Evolutionary conservation across 2,113 vertebrate species (phyloP).

Genomic region (Coracopsis vasa): DNA sequence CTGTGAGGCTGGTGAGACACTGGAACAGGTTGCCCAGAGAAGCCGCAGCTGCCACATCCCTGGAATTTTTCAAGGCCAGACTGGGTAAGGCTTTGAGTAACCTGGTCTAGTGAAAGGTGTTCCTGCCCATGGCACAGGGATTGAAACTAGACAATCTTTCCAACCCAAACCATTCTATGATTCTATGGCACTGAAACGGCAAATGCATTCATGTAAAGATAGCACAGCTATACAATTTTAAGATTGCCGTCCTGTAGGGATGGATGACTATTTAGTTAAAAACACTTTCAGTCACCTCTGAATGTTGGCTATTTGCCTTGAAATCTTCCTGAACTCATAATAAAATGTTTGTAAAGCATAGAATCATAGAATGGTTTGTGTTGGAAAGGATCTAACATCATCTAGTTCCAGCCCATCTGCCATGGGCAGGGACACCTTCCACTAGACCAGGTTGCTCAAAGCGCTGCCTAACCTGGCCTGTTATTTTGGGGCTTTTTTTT

Average conservation of each 20-base stretch:
- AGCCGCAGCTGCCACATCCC: neutral
- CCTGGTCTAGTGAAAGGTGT: neutral
- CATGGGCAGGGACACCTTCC: neutral
- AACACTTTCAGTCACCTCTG: neutral
- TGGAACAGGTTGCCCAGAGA: neutral
- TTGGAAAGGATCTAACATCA: neutral
- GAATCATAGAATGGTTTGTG: neutral
- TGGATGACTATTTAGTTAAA: neutral
- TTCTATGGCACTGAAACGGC: neutral
- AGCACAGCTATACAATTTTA: neutral
- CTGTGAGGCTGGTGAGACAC: neutral
- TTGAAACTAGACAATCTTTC: neutral
- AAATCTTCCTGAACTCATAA: neutral
- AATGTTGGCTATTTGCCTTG: neutral
- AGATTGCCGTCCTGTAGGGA: neutral
- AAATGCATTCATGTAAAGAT: neutral
- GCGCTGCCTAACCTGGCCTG: neutral
- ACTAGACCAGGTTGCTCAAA: neutral
- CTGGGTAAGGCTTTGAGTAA: neutral
- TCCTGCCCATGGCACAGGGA: neutral
- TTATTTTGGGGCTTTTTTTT: neutral
- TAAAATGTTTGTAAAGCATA: neutral
- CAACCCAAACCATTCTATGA: neutral
- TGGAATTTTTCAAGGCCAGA: neutral
- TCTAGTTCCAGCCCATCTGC: neutral